A percentile compares a stretch with the other conserved stretches of the same genome.
Evolutionary conservation across 2,888 invertebrate genomes (phyloP).

Genomic region (Sinopyrophorus schimmeli): DNA sequence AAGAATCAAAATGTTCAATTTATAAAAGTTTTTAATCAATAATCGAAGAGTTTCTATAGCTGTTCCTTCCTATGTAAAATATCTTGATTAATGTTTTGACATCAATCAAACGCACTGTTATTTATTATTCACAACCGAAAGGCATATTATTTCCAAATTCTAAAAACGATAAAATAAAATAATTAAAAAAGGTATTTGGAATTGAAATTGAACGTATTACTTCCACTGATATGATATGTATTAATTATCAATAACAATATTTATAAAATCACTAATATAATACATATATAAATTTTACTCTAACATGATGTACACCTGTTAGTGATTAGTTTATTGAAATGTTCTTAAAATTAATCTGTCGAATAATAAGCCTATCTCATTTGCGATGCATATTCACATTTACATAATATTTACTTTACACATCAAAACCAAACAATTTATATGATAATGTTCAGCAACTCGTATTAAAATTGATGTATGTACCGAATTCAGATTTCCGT

Average conservation of each 20-base stretch:
- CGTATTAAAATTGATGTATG: constrained; percentile 26
- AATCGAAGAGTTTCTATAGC: not conserved
- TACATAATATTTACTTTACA: constrained; percentile 28
- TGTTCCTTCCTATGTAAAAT: not conserved
- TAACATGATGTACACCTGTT: too few species aligned
- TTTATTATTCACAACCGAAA: too few species aligned
- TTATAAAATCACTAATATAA: too few species aligned
- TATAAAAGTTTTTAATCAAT: constrained; percentile 9
- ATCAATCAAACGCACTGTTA: constrained; percentile 5
- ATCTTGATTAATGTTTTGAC: constrained; percentile 1
- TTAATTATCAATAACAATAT: too few species aligned
- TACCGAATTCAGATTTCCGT: constrained; percentile 32
- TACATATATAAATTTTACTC: too few species aligned
- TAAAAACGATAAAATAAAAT: too few species aligned
- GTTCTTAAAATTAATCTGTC: constrained; percentile 17
- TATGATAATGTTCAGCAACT: constrained; percentile 34
- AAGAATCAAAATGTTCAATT: constrained; percentile 7
- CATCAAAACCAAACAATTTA: constrained; percentile 35
- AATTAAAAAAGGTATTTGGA: too few species aligned
- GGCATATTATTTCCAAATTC: too few species aligned
- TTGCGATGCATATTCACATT: constrained; percentile 19
- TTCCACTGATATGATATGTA: too few species aligned
- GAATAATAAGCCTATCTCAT: constrained; percentile 24
- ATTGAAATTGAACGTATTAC: too few species aligned
- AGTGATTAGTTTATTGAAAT: constrained; percentile 19